Evolutionary conservation across 1,140 invertebrate species (phyloP), one percentile per base, ranked within the genome.

Genomic region (Manduca sexta): DNA sequence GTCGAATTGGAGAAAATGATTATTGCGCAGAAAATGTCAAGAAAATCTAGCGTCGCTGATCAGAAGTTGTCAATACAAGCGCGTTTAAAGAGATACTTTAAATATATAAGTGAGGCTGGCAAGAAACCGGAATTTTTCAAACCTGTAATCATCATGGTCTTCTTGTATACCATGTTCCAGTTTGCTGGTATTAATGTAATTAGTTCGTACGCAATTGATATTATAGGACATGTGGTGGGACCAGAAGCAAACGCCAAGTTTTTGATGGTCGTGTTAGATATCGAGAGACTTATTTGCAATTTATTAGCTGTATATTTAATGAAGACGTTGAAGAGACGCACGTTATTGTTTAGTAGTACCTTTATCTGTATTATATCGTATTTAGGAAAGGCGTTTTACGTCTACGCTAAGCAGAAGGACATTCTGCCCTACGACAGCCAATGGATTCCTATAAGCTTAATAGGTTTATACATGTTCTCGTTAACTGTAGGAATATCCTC

Each of bases 121-220:
- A 72, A 54, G 18, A 82, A 85, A n/a, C 80, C 78, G 0, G 80
- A 84, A 52, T 85, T 85, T 41, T 84, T 74, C 21, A 84, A 84
- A 34, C 82, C 80, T n/a, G 74, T 84, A 7, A 61, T 59, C 7
- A 81, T 86, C 6, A 86, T 86, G 82, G 65, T 81, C 33, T 47
- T 75, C 8, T 43, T 82, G 14, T 86, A 80, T 8, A 72, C 63
- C 0, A 74, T 81, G 70, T 84, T 85, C 52, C 82, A 85, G 46
- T 84, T 85, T 18, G 69, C 82, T 41, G 82, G 82, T 2, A 83
- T 84, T 7, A 85, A 84, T 31, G 78, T 85, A 0, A 73, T 85
- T 35, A 81, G 76, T 53, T 85, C 82, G 0, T 85, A 85, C 21
- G 63, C 76, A 0, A 77, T 63, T 42, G 82, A 85, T 45, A 83